Percentiles rank a stretch among this genome's conserved stretches.
phyloP scores from a whole-genome alignment of 2,888 invertebrate species.

The Patella ulyssiponensis region DNA sequence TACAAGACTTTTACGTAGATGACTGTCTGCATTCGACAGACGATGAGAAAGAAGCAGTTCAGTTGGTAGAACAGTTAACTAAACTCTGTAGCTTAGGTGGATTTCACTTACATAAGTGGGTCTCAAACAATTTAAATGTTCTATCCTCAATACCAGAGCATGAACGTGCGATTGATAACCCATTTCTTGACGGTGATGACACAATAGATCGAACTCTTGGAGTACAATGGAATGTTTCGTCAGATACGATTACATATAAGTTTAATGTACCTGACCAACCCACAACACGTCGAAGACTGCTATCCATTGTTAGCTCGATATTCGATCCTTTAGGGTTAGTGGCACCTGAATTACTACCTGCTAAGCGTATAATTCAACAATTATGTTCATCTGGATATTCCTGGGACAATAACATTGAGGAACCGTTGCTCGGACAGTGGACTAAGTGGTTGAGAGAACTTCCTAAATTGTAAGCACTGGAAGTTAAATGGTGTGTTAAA shows the following conservation, averaged over 20 bases:
- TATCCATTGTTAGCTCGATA: constrained; percentile 39
- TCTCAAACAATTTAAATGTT: constrained; percentile 29
- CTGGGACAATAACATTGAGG: constrained; percentile 39
- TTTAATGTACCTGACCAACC: constrained; percentile 30
- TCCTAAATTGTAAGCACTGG: constrained; percentile 28
- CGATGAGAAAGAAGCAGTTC: constrained; percentile 11
- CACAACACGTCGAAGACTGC: constrained; percentile 35
- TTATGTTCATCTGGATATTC: constrained; percentile 31
- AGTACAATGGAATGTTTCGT: constrained; percentile 34
- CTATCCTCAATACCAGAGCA: constrained; percentile 21
- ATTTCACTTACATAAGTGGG: constrained; percentile 31
- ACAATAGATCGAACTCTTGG: constrained; percentile 34
- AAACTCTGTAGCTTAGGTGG: constrained; percentile 26
- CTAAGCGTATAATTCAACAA: constrained; percentile 37
- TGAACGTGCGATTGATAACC: constrained; percentile 19
- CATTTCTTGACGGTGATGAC: constrained; percentile 1
- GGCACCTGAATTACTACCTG: constrained; percentile 31
- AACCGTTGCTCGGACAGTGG: constrained; percentile 28
- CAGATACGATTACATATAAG: constrained; percentile 34
- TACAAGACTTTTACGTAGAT: constrained; percentile 34
- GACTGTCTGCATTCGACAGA: constrained; percentile 32
- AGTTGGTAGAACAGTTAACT: constrained; percentile 21
- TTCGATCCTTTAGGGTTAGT: constrained; percentile 44
- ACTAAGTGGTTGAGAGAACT: constrained; percentile 34
- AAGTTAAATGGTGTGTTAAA: constrained; percentile 33